Percentiles rank a stretch among this genome's conserved stretches.
These are phyloP conservation scores for Callionymus lyra DNA, from an alignment of 2,113 vertebrate genomes.

Conservation along the genomic window DNA sequence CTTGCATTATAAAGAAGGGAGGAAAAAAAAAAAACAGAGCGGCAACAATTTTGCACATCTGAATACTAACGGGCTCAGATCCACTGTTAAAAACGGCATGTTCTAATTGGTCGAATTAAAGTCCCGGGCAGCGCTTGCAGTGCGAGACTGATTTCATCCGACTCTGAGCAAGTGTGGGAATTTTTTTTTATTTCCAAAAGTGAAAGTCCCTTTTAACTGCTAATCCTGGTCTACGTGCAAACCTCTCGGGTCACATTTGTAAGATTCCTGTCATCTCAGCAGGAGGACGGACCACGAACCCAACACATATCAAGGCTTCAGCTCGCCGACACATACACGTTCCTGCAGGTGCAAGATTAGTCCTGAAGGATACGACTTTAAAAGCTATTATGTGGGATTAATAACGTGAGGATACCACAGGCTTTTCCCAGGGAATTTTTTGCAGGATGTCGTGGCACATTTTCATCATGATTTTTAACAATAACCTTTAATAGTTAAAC, in stretches of 20 bases:
- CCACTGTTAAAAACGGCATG: conserved; percentile 26
- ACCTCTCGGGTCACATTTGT: conserved; percentile 3
- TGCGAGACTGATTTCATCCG: conserved; percentile 1
- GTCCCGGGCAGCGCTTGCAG: conserved; percentile 16
- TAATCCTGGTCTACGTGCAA: conserved; percentile 19
- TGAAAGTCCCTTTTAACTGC: conserved; percentile 7
- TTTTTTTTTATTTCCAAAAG: conserved; percentile 7
- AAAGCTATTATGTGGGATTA: conserved; percentile 42
- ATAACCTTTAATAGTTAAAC: no score
- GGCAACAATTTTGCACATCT: conserved; percentile 33
- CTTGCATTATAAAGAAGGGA: conserved; percentile 40
- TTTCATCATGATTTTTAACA: no score
- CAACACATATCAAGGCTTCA: conserved; percentile 17
- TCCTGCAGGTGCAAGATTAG: conserved; percentile 30
- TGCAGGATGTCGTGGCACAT: no score
- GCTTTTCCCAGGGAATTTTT: no score
- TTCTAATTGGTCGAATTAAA: conserved; percentile 52
- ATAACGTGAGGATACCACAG: no score
- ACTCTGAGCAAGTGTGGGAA: conserved; percentile 9
- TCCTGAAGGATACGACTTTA: conserved; percentile 28
- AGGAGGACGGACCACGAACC: conserved; percentile 7
- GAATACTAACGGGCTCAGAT: conserved; percentile 29
- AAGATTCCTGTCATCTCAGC: conserved; percentile 19
- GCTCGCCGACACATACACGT: conserved; percentile 7
- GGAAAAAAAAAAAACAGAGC: conserved; percentile 7